Evolutionary conservation across 2,113 vertebrate genomes (phyloP).

Genomic region (Phoxinus phoxinus): DNA sequence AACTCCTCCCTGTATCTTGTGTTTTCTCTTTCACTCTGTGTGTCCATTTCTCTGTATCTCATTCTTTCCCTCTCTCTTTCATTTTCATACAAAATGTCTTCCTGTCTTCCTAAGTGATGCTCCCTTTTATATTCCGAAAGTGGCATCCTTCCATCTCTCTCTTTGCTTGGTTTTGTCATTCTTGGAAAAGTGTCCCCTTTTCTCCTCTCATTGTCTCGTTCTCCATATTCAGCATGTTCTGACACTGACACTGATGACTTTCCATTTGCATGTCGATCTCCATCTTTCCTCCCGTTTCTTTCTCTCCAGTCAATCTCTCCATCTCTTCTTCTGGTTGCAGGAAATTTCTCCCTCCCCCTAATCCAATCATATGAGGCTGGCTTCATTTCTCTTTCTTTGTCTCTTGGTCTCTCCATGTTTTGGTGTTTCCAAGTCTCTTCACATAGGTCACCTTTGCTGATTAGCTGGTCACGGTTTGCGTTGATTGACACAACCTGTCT

Average conservation of each 20-base stretch:
- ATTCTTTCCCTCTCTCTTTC: slow-evolving; percentile 48
- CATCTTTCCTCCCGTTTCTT: slow-evolving; percentile 50
- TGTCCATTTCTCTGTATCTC: slow-evolving; percentile 54
- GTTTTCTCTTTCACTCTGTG: slow-evolving; percentile 48
- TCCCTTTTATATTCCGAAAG: slow-evolving; percentile 36
- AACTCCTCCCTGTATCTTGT: slow-evolving; percentile 55
- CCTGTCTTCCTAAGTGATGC: background rate
- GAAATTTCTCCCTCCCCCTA: slow-evolving; percentile 50
- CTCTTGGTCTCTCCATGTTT: slow-evolving; percentile 57
- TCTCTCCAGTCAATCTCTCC: slow-evolving; percentile 58
- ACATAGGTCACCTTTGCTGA: slow-evolving; percentile 54
- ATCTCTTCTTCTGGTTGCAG: slow-evolving; percentile 52
- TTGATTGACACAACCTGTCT: slow-evolving; percentile 64
- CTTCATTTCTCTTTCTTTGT: slow-evolving; percentile 56
- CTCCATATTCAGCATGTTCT: slow-evolving; percentile 24
- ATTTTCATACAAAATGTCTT: slow-evolving; percentile 30
- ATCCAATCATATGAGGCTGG: slow-evolving; percentile 44
- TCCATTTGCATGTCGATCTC: slow-evolving; percentile 54
- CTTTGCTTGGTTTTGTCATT: slow-evolving; percentile 58
- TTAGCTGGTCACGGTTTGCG: slow-evolving; percentile 59
- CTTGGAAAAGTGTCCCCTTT: slow-evolving; percentile 74
- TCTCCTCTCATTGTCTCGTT: slow-evolving; percentile 48
- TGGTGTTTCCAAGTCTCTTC: slow-evolving; percentile 63
- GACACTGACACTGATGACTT: slow-evolving; percentile 49
- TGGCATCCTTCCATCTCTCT: slow-evolving; percentile 38